A percentile compares a stretch with the other conserved stretches of the same genome.
These are phyloP conservation scores for Drosophila barbarae DNA, from an alignment of 2,888 invertebrate genomes.

Conservation along the genomic window DNA sequence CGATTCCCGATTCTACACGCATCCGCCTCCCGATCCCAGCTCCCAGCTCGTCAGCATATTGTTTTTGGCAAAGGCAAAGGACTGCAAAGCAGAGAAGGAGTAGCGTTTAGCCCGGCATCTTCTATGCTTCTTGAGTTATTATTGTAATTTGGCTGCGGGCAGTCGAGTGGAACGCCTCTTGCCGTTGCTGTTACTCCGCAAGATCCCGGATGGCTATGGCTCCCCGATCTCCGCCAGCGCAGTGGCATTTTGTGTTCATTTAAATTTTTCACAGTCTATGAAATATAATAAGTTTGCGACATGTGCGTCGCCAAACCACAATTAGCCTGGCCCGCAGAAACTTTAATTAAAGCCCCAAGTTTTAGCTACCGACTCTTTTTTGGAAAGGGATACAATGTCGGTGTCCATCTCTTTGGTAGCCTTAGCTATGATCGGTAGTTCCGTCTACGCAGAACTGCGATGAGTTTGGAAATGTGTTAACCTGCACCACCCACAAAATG, in stretches of 20 bases:
- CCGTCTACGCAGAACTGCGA: constrained; percentile 45
- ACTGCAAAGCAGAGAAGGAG: constrained; percentile 37
- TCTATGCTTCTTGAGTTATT: constrained; percentile 76
- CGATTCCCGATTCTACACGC: constrained; percentile 60
- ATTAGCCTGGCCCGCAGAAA: constrained; percentile 10
- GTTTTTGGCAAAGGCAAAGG: constrained; percentile 66
- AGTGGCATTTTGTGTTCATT: constrained; percentile 48
- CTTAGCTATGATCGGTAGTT: constrained; percentile 14
- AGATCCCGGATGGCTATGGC: constrained; percentile 6
- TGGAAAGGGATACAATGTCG: constrained; percentile 6
- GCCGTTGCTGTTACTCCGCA: constrained; percentile 37
- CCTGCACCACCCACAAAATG: constrained; percentile 32
- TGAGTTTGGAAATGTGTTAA: constrained; percentile 62
- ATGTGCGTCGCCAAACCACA: constrained; percentile 54
- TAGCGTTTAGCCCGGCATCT: constrained; percentile 66
- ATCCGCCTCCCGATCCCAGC: constrained; percentile 28
- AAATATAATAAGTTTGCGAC: constrained; percentile 76
- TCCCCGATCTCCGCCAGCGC: constrained; percentile 16
- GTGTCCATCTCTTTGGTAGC: not conserved
- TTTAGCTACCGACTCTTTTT: constrained; percentile 1
- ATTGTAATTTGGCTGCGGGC: constrained; percentile 67
- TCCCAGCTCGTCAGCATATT: constrained; percentile 28
- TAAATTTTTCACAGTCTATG: constrained; percentile 77
- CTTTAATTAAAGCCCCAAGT: constrained; percentile 32
- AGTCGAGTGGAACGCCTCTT: constrained; percentile 64